Base-by-base conservation (phyloP, 2,797 vertebrate genomes). In the Gorsachius magnificus region DNA sequence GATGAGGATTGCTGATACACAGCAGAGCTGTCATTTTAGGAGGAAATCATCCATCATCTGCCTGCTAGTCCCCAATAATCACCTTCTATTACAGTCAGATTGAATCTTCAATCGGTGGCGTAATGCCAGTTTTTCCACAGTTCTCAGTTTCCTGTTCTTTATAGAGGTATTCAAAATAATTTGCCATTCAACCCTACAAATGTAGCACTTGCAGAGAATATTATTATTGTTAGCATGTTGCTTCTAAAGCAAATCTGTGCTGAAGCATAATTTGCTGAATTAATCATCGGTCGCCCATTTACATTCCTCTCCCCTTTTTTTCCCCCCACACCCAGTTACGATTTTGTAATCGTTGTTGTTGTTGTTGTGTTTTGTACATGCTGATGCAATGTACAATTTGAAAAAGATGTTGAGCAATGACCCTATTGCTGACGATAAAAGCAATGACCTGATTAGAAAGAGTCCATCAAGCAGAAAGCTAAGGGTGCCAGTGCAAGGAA, bases 21-120 rank as follows among this genome's bases (percentile, higher is more conserved):
- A 97, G 97, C 93, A 94, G 94, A 96, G 96, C 97, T 98, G 98
- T 98, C 98, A 97, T 98, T 98, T 98, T 97, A 97, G 98, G 97
- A 97, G 96, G 98, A 98, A 98, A 97, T 97, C 98, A 98, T 98
- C 97, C 97, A 98, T 98, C 98, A 98, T 98, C 94, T 97, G 97
- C 97, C 97, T 97, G 96, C 98, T 98, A 97, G 97, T 97, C 97
- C 93, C 98, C 97, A 98, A 97, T 98, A 98, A 97, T 98, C 98
- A 98, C 96, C 97, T 98, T 97, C 97, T 98, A 97, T 98, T 98
- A 97, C 96, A 97, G 97, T 98, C 97, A 98, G 95, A 98, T 97
- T 97, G 97, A 97, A 97, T 98, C 98, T 98, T 97, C 97, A 97
- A 96, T 97, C 48, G 70, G 93, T 98, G 98, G 98, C 96, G 1